A percentile compares a stretch with the other conserved stretches of the same genome.
These are phyloP conservation scores for Oegoconia quadripuncta DNA, from an alignment of 2,888 invertebrate species.

Conservation along the genomic window DNA sequence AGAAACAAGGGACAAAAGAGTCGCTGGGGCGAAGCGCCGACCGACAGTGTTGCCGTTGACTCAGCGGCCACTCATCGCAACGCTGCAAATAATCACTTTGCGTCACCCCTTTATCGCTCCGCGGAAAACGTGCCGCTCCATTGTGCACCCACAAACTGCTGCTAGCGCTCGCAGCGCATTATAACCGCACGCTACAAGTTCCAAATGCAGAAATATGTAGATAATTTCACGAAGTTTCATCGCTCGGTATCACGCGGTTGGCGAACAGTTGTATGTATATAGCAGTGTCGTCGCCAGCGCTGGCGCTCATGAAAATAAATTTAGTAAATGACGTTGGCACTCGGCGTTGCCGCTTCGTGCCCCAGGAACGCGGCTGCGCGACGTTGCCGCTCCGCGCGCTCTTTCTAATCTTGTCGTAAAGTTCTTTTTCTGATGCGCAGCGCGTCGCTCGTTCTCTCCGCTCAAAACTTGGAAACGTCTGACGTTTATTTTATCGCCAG, in stretches of 20 bases:
- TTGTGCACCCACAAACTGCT: conserved; percentile 41
- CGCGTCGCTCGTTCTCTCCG: conserved; percentile 73
- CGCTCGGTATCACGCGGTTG: conserved; percentile 54
- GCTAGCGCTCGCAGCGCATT: conserved; percentile 38
- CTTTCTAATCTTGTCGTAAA: conserved; percentile 80
- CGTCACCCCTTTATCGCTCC: conserved; percentile 73
- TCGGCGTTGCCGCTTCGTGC: conserved; percentile 68
- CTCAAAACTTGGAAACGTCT: conserved; percentile 73
- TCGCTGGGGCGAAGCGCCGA: conserved; percentile 27
- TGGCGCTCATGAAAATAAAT: conserved; percentile 78
- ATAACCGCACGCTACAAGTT: conserved; percentile 45
- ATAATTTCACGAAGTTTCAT: conserved; percentile 49
- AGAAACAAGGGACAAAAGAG: conserved; percentile 31
- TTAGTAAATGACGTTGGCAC: conserved; percentile 77
- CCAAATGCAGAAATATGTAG: conserved; percentile 60
- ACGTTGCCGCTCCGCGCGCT: conserved; percentile 73
- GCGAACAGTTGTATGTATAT: conserved; percentile 44
- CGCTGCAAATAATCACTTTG: conserved; percentile 77
- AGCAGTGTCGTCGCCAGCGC: conserved; percentile 71
- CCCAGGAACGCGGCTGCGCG: conserved; percentile 73
- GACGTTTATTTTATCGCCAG: conserved; percentile 75
- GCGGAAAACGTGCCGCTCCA: conserved; percentile 62
- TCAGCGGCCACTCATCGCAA: conserved; percentile 74
- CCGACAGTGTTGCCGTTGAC: conserved; percentile 50
- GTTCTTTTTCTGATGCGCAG: conserved; percentile 79